Evolutionary conservation across 2,888 invertebrate species (phyloP).

Genomic region (Cylindroiulus punctatus): DNA sequence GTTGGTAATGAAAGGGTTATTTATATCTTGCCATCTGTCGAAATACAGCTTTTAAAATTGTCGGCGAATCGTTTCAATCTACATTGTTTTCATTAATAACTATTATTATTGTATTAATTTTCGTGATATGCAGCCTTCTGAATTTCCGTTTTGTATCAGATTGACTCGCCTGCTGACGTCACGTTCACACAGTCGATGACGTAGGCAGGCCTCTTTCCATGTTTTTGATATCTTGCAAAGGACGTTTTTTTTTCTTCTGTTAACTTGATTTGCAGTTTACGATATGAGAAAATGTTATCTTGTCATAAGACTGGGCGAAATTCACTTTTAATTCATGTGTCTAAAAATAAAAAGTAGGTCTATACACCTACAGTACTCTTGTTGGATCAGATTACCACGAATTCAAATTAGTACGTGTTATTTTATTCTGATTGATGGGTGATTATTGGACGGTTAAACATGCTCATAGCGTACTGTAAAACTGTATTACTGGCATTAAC

Average conservation of each 20-base stretch:
- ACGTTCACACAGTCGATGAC: neutral
- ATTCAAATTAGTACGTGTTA: neutral
- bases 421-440: neutral
- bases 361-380: too few species aligned
- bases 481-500: neutral
- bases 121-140: neutral
- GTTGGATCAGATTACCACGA: neutral
- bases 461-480: neutral
- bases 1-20: neutral
- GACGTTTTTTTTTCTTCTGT: neutral
- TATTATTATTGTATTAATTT: neutral
- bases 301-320: neutral
- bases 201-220: neutral
- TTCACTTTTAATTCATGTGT: neutral
- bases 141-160: conserved; percentile 2
- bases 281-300: neutral
- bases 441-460: neutral
- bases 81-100: neutral
- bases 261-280: neutral
- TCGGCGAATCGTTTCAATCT: neutral
- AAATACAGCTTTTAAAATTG: neutral
- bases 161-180: neutral
- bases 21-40: neutral
- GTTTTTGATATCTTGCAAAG: neutral
- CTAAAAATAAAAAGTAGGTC: conserved; percentile 2